Evolutionary conservation across 1,140 invertebrate species (phyloP).

Genomic region (Tenebrio molitor): DNA sequence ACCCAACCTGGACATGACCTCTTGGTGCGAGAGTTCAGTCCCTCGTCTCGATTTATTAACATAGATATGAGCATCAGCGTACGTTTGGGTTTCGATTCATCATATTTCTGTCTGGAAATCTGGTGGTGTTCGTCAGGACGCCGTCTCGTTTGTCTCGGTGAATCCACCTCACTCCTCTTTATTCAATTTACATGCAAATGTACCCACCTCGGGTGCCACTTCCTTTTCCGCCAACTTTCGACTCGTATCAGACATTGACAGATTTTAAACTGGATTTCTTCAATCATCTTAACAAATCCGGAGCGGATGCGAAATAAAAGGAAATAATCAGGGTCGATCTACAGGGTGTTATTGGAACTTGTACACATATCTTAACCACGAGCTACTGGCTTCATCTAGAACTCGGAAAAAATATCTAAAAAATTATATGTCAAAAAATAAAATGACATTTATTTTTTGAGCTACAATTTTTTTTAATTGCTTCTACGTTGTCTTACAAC

Average conservation of each 20-base stretch:
- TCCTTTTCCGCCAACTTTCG: conserved; percentile 53
- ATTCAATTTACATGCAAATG: conserved; percentile 60
- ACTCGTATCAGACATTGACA: conserved; percentile 55
- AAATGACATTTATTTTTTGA: too few species aligned
- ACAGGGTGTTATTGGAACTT: too few species aligned
- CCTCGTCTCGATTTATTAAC: conserved; percentile 47
- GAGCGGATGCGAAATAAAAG: conserved; percentile 33
- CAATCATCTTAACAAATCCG: conserved; percentile 51
- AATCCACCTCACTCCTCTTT: conserved; percentile 48
- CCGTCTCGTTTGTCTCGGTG: conserved; percentile 48
- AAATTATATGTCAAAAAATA: too few species aligned
- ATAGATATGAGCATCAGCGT: conserved; percentile 50
- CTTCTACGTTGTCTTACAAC: too few species aligned
- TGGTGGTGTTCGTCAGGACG: conserved; percentile 46
- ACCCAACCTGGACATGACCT: too few species aligned
- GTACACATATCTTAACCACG: too few species aligned
- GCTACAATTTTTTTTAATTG: too few species aligned
- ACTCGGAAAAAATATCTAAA: too few species aligned
- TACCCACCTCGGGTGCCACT: conserved; percentile 51
- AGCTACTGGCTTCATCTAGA: too few species aligned
- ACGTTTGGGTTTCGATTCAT: conserved; percentile 53
- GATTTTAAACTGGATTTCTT: conserved; percentile 53
- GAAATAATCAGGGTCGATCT: background rate
- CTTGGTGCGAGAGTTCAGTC: background rate
- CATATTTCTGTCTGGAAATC: conserved; percentile 51